Conservation (phyloP, 2,888 invertebrate species). For the Philaethria dido region DNA sequence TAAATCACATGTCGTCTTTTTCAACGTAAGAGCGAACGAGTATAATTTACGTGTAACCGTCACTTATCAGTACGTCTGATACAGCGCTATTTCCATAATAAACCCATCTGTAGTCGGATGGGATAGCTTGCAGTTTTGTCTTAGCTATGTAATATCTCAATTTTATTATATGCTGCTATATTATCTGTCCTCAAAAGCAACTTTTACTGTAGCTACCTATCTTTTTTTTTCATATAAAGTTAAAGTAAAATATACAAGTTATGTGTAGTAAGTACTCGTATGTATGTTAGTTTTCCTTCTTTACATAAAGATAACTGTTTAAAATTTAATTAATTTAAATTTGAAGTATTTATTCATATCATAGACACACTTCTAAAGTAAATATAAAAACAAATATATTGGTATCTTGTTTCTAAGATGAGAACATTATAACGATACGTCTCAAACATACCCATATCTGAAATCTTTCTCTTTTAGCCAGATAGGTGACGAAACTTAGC, state of each 20-base stretch:
- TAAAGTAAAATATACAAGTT: background rate
- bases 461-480: too few relatives aligned
- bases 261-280: too few relatives aligned
- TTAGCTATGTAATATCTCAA: constrained; percentile 60
- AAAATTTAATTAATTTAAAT: too few relatives aligned
- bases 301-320: too few relatives aligned
- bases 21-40: constrained; percentile 32
- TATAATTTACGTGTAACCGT: constrained; percentile 71
- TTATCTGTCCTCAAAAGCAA: constrained; percentile 10
- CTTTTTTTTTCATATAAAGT: background rate
- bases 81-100: constrained; percentile 73
- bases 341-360: too few relatives aligned
- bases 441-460: too few relatives aligned
- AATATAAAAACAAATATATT: too few relatives aligned
- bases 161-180: constrained; percentile 26
- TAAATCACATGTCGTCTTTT: constrained; percentile 37
- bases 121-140: constrained; percentile 73
- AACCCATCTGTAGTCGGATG: constrained; percentile 71
- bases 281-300: background rate
- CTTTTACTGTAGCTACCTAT: background rate
- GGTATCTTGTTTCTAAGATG: too few relatives aligned
- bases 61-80: constrained; percentile 74
- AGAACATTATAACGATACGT: too few relatives aligned
- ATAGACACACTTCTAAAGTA: too few relatives aligned
- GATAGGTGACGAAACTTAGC: too few relatives aligned